phyloP scores from a whole-genome alignment of 1,140 invertebrate species.

The Atta texana region DNA sequence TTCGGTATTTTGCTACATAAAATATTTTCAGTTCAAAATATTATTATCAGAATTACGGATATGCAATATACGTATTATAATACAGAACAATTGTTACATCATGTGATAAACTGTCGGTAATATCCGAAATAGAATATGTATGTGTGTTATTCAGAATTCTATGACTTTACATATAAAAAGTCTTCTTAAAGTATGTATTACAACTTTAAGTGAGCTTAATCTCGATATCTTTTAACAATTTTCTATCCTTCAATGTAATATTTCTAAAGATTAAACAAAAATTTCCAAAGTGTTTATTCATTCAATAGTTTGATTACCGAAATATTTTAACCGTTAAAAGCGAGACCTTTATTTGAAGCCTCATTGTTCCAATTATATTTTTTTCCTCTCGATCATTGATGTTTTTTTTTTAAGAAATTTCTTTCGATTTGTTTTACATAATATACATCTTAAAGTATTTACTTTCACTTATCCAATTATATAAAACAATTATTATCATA shows the following conservation, averaged over 20 bases:
- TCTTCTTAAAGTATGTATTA: slow-evolving; percentile 75
- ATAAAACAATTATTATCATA: slow-evolving; percentile 28
- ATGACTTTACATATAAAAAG: slow-evolving; percentile 76
- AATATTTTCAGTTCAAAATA: slow-evolving; percentile 50
- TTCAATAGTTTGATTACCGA: slow-evolving; percentile 45
- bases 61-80: slow-evolving; percentile 36
- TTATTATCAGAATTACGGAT: slow-evolving; percentile 21
- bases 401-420: slow-evolving; percentile 29
- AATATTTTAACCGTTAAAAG: slow-evolving; percentile 55
- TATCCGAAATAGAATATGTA: slow-evolving; percentile 66
- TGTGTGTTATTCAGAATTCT: slow-evolving; percentile 53
- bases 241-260: slow-evolving; percentile 62
- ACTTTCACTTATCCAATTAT: slow-evolving; percentile 56
- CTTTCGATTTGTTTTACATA: slow-evolving; percentile 18
- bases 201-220: slow-evolving; percentile 71
- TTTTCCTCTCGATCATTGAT: slow-evolving; percentile 27
- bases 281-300: slow-evolving; percentile 53
- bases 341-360: slow-evolving; percentile 65
- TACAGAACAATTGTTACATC: slow-evolving; percentile 66
- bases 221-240: slow-evolving; percentile 63
- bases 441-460: slow-evolving; percentile 30
- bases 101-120: slow-evolving; percentile 65
- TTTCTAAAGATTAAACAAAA: slow-evolving; percentile 64
- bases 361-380: slow-evolving; percentile 32
- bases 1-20: slow-evolving; percentile 43